Conservation (phyloP, 2,113 vertebrate genomes). For the Eonycteris spelaea region DNA sequence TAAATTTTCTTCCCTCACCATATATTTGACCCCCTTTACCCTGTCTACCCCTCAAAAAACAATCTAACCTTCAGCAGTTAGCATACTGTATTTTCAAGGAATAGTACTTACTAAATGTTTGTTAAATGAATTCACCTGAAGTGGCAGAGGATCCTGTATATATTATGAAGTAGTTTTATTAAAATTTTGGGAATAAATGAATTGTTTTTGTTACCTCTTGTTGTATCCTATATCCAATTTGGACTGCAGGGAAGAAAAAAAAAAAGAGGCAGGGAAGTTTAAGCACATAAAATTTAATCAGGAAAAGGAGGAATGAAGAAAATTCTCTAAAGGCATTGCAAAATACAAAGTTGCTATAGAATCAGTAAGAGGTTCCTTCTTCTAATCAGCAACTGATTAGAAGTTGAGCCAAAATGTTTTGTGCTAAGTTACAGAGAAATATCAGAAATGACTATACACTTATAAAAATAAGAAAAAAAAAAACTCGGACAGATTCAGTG, state of each 20-base stretch:
- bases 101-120: background rate
- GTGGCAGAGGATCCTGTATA: background rate
- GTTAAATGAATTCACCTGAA: background rate
- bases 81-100: background rate
- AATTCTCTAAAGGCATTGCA: background rate
- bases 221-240: background rate
- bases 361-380: background rate
- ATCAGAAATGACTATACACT: background rate
- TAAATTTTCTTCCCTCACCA: too few relatives aligned
- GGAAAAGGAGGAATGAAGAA: background rate
- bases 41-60: too few relatives aligned
- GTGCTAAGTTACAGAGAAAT: background rate
- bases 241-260: background rate
- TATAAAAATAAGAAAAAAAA: background rate
- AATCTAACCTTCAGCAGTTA: background rate
- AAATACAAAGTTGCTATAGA: background rate
- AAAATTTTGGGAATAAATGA: background rate
- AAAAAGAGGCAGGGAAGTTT: background rate
- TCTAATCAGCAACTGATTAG: background rate
- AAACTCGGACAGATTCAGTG: background rate
- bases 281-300: background rate
- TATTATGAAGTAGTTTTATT: background rate
- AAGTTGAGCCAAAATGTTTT: background rate
- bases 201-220: background rate
- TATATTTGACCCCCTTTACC: too few relatives aligned